A percentile compares a stretch with the other conserved stretches of the same genome.
Conservation (phyloP, 1,140 invertebrate species). For the Eumaeus atala region DNA sequence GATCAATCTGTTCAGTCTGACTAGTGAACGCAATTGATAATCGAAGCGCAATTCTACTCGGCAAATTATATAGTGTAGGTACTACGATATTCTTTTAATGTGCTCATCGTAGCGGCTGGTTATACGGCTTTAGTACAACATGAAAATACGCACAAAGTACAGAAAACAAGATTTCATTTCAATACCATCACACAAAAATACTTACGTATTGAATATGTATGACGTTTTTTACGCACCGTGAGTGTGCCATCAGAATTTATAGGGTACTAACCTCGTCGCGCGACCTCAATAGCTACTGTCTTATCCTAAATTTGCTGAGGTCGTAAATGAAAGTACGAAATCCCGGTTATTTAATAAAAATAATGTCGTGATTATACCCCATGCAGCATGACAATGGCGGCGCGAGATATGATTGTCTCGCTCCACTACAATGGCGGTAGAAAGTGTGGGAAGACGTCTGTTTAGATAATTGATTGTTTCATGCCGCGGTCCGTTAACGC, state of each 20-base stretch:
- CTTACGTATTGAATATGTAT: neutral
- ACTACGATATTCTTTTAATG: no score
- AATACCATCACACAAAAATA: no score
- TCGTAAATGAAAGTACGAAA: conserved; percentile 7
- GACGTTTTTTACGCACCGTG: no score
- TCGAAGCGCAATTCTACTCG: no score
- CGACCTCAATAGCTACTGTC: conserved; percentile 3
- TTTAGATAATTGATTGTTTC: conserved; percentile 11
- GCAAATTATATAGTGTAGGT: no score
- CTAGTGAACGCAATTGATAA: no score
- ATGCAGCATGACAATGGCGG: neutral
- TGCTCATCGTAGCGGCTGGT: no score
- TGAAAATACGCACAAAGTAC: no score
- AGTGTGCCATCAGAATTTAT: no score
- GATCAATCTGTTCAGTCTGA: no score
- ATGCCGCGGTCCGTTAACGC: neutral
- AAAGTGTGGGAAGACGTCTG: conserved; percentile 5
- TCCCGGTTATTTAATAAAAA: conserved; percentile 12
- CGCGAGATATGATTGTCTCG: conserved; percentile 6
- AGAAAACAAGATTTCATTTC: no score
- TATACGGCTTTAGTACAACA: no score
- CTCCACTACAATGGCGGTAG: neutral
- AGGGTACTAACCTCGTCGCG: neutral
- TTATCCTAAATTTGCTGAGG: neutral
- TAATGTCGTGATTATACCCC: conserved; percentile 10